These are phyloP conservation scores for Ptiloglossa arizonensis DNA, from an alignment of 1,140 invertebrate genomes.

Conservation along the genomic window DNA sequence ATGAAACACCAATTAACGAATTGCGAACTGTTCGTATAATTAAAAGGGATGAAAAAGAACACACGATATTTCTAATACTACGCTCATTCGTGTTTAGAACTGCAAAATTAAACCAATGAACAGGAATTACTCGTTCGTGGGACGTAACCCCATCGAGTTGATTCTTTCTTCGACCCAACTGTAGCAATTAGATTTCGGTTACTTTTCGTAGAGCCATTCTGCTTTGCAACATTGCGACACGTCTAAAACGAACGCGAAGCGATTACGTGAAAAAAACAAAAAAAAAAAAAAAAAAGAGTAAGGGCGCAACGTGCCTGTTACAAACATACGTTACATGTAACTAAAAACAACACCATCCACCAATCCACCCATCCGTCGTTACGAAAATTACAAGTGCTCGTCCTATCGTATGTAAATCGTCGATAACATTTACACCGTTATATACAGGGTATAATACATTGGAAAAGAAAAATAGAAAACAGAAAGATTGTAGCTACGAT, in stretches of 20 bases:
- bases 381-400: slow-evolving; percentile 74
- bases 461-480: slow-evolving; percentile 45
- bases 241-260: slow-evolving; percentile 37
- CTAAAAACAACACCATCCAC: slow-evolving; percentile 63
- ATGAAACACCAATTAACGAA: too few species aligned
- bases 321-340: slow-evolving; percentile 51
- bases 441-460: slow-evolving; percentile 74
- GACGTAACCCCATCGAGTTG: too few species aligned
- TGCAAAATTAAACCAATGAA: too few species aligned
- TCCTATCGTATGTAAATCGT: slow-evolving; percentile 63
- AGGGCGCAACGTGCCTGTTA: slow-evolving; percentile 39
- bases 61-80: too few species aligned
- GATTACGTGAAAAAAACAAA: slow-evolving; percentile 35
- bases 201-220: too few species aligned
- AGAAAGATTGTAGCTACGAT: slow-evolving; percentile 50
- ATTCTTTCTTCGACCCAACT: too few species aligned
- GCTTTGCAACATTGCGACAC: slow-evolving; percentile 29
- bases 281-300: slow-evolving; percentile 8
- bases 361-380: slow-evolving; percentile 59
- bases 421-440: slow-evolving; percentile 74
- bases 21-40: too few species aligned
- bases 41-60: too few species aligned
- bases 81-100: too few species aligned
- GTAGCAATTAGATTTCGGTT: too few species aligned
- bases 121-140: too few species aligned